Evolutionary conservation across 2,797 vertebrate genomes (phyloP).

Genomic region (Crocidura indochinensis): DNA sequence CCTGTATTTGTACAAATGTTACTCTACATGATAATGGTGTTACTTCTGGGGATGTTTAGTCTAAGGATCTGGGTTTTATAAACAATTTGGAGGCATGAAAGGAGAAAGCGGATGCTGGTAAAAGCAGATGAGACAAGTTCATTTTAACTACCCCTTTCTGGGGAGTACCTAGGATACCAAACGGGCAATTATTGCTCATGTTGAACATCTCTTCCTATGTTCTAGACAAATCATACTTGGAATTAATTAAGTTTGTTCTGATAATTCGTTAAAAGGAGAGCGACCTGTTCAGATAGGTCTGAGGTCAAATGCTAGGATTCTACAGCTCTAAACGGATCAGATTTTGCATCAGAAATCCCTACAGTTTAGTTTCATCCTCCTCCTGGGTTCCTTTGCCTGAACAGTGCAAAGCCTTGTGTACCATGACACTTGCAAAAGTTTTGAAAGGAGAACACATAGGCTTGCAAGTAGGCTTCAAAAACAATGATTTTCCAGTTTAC

Average conservation of each 20-base stretch:
- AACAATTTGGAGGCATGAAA: constrained; percentile 22
- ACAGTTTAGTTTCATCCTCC: constrained; percentile 11
- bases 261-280: constrained; percentile 54
- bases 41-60: constrained; percentile 52
- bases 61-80: constrained; percentile 19
- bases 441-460: constrained; percentile 14
- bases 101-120: neutral
- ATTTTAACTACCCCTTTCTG: neutral
- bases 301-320: constrained; percentile 45
- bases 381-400: constrained; percentile 3
- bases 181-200: constrained; percentile 60
- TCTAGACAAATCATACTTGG: constrained; percentile 23
- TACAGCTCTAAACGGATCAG: constrained; percentile 6
- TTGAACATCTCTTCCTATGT: constrained; percentile 47
- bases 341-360: constrained; percentile 15
- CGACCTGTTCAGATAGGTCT: constrained; percentile 1
- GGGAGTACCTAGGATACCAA: neutral
- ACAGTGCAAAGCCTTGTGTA: neutral
- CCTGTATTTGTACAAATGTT: constrained; percentile 29
- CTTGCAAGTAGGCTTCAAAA: constrained; percentile 48
- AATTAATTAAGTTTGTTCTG: constrained; percentile 67
- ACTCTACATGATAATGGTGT: neutral
- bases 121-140: neutral
- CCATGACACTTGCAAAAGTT: constrained; percentile 36
- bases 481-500: constrained; percentile 44